Percentiles rank a stretch among this genome's conserved stretches.
Evolutionary conservation across 1,140 invertebrate species (phyloP).

Genomic region (Reticulitermes speratus): DNA sequence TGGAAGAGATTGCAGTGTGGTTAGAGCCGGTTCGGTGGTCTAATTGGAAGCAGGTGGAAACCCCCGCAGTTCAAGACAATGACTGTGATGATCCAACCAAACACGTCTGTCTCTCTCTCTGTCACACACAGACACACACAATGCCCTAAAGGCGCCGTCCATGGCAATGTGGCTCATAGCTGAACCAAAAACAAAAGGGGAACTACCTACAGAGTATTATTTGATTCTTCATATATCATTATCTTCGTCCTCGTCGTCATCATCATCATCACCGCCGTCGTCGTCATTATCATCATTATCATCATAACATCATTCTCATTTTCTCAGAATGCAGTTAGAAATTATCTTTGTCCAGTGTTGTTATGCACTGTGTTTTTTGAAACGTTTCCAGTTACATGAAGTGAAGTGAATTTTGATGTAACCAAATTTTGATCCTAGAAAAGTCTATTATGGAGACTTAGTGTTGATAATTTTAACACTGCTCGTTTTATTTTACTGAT

Average conservation of each 20-base stretch:
- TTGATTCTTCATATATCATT: not conserved
- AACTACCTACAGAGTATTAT: not conserved
- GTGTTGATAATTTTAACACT: too few species aligned
- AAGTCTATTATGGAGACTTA: too few species aligned
- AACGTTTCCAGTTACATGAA: too few species aligned
- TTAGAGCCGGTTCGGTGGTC: not conserved
- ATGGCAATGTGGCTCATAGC: not conserved
- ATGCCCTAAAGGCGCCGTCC: not conserved
- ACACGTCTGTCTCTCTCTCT: not conserved
- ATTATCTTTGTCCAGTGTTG: too few species aligned
- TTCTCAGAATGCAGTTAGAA: too few species aligned
- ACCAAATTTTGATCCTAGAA: too few species aligned
- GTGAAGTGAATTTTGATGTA: too few species aligned
- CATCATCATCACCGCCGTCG: not conserved
- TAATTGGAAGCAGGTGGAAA: constrained; percentile 15
- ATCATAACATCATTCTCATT: too few species aligned
- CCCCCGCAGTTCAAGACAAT: constrained; percentile 9
- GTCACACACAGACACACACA: not conserved
- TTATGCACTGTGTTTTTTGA: too few species aligned
- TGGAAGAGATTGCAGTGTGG: not conserved
- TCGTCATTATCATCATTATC: too few species aligned
- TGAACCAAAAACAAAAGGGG: not conserved
- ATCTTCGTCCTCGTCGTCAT: not conserved
- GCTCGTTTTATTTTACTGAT: too few species aligned
- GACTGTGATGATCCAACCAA: not conserved